Base-by-base conservation (phyloP, 2,888 invertebrate genomes). In the Megastigmus dorsalis region DNA sequence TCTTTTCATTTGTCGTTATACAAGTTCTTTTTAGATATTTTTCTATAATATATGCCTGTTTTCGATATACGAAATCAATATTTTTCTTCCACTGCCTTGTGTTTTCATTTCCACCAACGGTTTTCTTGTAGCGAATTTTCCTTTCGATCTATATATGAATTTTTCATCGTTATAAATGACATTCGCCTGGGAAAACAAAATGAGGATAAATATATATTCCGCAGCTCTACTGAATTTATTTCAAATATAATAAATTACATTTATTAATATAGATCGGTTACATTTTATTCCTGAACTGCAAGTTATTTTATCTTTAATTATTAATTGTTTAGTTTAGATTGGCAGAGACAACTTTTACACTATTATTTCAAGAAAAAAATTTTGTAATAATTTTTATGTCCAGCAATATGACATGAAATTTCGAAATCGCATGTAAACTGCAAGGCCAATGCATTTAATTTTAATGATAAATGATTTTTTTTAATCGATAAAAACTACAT, bases 51-150 rank as follows among this genome's bases (percentile, higher is more conserved):
- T 65, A 65, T 65, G 41, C 65, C n/a, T 54, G 52, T 65, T 52
- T 55, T 66, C 43, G 30, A n/a, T n/a, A 55, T 55, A 43, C 54
- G n/a, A 66, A 55, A 66, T 66, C 54, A 45, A 67, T 67, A 18
- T 55, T 67, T 55, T 67, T 55, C 66, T 45, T 30, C n/a, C n/a
- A n/a, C 18, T 6, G n/a, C 41, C 6, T 54, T 15, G 26, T 28
- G 10, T 54, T 65, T 30, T 28, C 13, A 54, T 65, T 41, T 38
- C 52, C 20, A 13, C 36, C 0, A 26, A 20, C 26, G 30, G 28
- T 28, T 38, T 65, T 43, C 45, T 60, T 30, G 15, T 45, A 45
- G 15, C 13, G 36, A 36, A 57, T 23, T 43, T 45, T 26, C 20
- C 7, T 54, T 57, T 23, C 9, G 13, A n/a, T n/a, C n/a, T n/a